Conservation (phyloP, 2,113 vertebrate genomes). For the Phodopus roborovskii region DNA sequence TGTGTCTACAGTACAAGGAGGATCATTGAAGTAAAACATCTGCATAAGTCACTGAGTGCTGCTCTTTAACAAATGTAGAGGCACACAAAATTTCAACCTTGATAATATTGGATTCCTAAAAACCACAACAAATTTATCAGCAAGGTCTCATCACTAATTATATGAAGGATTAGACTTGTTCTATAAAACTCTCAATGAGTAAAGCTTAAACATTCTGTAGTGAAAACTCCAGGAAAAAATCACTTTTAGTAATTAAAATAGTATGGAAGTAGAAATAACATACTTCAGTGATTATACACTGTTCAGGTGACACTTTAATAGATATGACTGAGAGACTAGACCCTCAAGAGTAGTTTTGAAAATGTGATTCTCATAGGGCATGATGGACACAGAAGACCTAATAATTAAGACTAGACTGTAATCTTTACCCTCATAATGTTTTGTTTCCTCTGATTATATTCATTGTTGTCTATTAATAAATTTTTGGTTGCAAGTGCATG, state of each 20-base stretch:
- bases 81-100: neutral
- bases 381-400: rapidly evolving
- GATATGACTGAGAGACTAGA: neutral
- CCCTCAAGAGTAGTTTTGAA: neutral
- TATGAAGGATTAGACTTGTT: neutral
- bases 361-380: neutral
- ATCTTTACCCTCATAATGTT: neutral
- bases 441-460: neutral
- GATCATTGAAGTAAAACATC: neutral
- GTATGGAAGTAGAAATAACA: neutral
- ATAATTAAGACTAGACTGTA: neutral
- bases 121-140: neutral
- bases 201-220: neutral
- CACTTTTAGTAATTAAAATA: neutral
- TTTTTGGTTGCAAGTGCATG: neutral
- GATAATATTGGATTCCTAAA: neutral
- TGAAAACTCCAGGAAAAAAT: neutral
- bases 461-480: neutral
- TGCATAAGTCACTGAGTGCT: rapidly evolving
- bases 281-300: neutral
- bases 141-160: neutral
- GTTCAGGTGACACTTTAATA: neutral
- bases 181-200: neutral
- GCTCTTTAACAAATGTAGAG: neutral
- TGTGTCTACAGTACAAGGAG: neutral